Percentiles rank a stretch among this genome's conserved stretches.
phyloP scores from a whole-genome alignment of 37 sponge, comb jelly and placozoan genomes.

The Hexactinellida sp. region DNA sequence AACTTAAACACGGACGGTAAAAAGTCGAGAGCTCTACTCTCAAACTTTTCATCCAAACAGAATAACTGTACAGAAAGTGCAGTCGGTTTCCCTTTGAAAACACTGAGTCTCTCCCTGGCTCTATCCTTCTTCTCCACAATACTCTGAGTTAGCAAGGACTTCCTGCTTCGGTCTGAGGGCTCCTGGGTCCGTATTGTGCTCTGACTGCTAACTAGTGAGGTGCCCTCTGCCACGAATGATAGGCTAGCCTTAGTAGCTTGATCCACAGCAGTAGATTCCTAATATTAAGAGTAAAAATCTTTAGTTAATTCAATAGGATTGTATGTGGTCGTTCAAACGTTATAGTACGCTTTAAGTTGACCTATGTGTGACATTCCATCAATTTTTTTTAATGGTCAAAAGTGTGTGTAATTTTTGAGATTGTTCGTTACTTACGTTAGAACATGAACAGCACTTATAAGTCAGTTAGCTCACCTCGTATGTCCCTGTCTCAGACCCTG shows the following conservation, averaged over 20 bases:
- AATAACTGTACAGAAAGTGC: constrained; percentile 77
- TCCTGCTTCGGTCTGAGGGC: neutral
- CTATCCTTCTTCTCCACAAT: neutral
- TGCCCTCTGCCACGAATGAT: neutral
- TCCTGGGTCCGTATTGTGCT: neutral
- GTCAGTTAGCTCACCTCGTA: neutral
- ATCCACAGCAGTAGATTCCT: neutral
- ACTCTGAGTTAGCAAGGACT: neutral
- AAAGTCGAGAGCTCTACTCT: constrained; percentile 78
- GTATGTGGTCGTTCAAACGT: too few relatives aligned
- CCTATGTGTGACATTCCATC: too few relatives aligned
- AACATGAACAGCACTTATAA: too few relatives aligned
- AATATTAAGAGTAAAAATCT: neutral
- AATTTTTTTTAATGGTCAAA: too few relatives aligned
- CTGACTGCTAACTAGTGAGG: neutral
- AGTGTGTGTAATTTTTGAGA: too few relatives aligned
- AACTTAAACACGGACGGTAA: constrained; percentile 60
- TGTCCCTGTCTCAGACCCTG: neutral
- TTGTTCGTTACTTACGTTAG: too few relatives aligned
- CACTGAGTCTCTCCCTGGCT: neutral
- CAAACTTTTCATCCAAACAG: constrained; percentile 82
- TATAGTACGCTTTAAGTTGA: too few relatives aligned
- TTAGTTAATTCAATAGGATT: too few relatives aligned
- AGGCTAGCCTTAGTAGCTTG: neutral
- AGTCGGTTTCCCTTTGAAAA: constrained; percentile 28